phyloP scores from a whole-genome alignment of 2,113 vertebrate species.

The Haliaeetus leucogaster region DNA sequence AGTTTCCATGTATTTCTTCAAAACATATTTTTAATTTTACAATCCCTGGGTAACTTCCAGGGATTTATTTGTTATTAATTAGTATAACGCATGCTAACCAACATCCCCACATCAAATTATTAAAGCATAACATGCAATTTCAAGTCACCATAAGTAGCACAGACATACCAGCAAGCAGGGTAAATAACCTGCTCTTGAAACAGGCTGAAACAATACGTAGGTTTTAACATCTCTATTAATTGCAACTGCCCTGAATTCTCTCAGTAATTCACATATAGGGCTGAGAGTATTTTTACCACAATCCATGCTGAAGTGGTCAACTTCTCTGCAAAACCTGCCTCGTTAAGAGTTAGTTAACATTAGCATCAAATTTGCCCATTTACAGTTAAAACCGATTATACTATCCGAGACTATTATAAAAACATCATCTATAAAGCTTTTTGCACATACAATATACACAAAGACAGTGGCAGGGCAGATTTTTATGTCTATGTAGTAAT shows the following conservation, averaged over 20 bases:
- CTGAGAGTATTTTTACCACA: neutral
- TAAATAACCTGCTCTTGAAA: neutral
- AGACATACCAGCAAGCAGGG: neutral
- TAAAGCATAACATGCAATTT: neutral
- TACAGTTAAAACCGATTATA: neutral
- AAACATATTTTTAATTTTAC: neutral
- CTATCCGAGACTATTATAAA: neutral
- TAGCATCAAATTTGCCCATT: neutral
- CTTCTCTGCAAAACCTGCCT: neutral
- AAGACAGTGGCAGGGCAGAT: neutral
- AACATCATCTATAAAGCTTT: neutral
- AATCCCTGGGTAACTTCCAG: neutral
- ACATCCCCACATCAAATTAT: neutral
- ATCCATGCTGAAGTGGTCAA: neutral
- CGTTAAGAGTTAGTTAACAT: neutral
- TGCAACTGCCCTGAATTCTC: neutral
- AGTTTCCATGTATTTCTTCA: neutral
- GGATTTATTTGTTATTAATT: neutral
- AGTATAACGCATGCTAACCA: neutral
- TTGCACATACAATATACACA: neutral
- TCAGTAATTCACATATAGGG: neutral
- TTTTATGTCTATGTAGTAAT: neutral
- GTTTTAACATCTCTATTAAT: neutral
- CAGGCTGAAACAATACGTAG: neutral
- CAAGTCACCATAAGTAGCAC: accelerated